phyloP scores from a whole-genome alignment of 2,113 vertebrate species.

The Trichechus manatus region DNA sequence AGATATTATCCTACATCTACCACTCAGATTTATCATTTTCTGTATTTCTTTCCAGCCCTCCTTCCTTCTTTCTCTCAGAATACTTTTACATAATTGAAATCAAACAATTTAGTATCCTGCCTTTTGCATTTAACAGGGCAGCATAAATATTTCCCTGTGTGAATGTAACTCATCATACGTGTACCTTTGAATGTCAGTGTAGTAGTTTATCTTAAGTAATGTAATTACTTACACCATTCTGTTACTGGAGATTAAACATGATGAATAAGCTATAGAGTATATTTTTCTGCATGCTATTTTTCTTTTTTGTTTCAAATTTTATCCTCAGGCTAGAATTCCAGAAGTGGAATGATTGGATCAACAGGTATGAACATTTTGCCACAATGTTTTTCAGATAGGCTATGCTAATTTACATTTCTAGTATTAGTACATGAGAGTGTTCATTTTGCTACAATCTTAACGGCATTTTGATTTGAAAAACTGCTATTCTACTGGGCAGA shows the following conservation, averaged over 20 bases:
- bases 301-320: not conserved
- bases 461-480: constrained; percentile 51
- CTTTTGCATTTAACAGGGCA: not conserved
- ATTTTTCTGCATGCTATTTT: not conserved
- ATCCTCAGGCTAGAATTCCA: not conserved
- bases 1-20: not conserved
- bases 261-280: not conserved
- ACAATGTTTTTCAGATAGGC: not conserved
- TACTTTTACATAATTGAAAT: not conserved
- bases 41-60: not conserved
- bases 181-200: not conserved
- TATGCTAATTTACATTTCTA: not conserved
- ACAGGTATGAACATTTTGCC: not conserved
- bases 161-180: not conserved
- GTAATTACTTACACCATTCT: not conserved
- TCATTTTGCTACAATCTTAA: constrained; percentile 8
- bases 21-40: not conserved
- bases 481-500: not conserved
- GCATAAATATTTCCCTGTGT: not conserved
- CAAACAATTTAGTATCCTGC: not conserved
- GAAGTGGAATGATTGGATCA: not conserved
- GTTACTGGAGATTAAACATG: not conserved
- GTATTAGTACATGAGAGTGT: not conserved
- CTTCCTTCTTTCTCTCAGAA: not conserved
- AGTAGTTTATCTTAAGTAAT: not conserved